Evolutionary conservation across 1,140 invertebrate species (phyloP), one percentile per base, ranked within the genome.

Genomic region (Helicorthomorpha holstii): DNA sequence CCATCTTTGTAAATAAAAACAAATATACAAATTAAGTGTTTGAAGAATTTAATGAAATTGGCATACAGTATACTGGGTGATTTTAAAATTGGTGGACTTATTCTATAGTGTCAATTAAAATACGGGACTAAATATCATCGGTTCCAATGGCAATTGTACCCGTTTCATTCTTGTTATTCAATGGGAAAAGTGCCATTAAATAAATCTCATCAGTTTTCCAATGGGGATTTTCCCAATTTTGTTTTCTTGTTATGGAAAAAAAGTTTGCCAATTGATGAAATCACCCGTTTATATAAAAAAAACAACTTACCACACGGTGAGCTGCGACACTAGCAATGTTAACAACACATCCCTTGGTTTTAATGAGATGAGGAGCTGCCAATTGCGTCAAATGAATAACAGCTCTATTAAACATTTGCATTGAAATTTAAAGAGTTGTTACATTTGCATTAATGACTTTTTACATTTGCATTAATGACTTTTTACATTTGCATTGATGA

Each of bases 291-390:
- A 34, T 34, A 7, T 34, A 34, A 16, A 7, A 34, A 34, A 7
- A 34, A 34, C 19, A 57, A 66, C n/a, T 64, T 64, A 75, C 70
- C 1, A 85, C 75, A 61, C 87, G 66, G 2, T 87, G 69, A 19
- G 87, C 88, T 61, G 77, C 81, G 0, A 93, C 82, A 64, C 88
- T 92, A 2, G 87, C 92, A 0, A 94, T 80, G 65, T 93, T 94
- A 0, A 95, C 83, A 59, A 92, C 81, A 56, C 79, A 84, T 24
- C 87, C 87, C 66, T 87, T 84, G 0, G 79, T 78, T 65, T 81
- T 75, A 2, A 86, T 69, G 10, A 95, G 67, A 66, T 91, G 75
- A 1, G 90, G 88, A 0, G 84, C 79, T 27, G 83, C 81, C 47
- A 92, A 61, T 75, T 81, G 81, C 0, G 84, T 91, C 50, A 94